Evolutionary conservation across 1,140 invertebrate genomes (phyloP).

Genomic region (Philaenus spumarius): DNA sequence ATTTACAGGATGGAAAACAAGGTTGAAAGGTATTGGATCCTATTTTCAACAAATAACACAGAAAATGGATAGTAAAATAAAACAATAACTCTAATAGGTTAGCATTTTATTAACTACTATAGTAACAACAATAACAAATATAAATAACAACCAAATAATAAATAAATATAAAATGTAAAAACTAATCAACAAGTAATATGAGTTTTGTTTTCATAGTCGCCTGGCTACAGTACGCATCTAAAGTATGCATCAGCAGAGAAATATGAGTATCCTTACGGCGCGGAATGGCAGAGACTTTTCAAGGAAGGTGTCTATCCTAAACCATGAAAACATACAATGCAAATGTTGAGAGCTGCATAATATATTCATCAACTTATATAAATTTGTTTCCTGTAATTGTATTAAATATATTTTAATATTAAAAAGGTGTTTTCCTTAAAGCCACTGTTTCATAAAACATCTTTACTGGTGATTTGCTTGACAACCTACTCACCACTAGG

Average conservation of each 20-base stretch:
- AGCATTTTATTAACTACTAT: neutral
- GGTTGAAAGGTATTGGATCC: neutral
- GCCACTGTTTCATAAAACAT: too few relatives aligned
- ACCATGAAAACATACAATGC: slow-evolving; percentile 26
- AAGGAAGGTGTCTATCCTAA: slow-evolving; percentile 40
- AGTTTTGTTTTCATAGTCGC: slow-evolving; percentile 42
- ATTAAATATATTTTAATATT: too few relatives aligned
- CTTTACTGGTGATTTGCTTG: too few relatives aligned
- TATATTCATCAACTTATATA: too few relatives aligned
- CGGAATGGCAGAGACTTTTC: slow-evolving; percentile 62
- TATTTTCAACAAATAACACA: too few relatives aligned
- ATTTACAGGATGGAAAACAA: neutral
- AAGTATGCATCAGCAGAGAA: slow-evolving; percentile 54
- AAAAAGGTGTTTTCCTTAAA: too few relatives aligned
- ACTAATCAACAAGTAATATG: slow-evolving; percentile 6
- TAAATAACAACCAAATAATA: neutral
- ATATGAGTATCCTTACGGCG: slow-evolving; percentile 68
- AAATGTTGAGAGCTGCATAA: too few relatives aligned
- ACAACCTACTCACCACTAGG: too few relatives aligned
- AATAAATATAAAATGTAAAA: neutral
- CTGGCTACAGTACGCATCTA: slow-evolving; percentile 76
- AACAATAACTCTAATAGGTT: neutral
- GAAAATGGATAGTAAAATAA: neutral
- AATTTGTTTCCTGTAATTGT: too few relatives aligned
- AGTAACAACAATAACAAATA: neutral